Percentiles rank a stretch among this genome's conserved stretches.
phyloP scores from a whole-genome alignment of 2,888 invertebrate species.

The Drosophila limbata region DNA sequence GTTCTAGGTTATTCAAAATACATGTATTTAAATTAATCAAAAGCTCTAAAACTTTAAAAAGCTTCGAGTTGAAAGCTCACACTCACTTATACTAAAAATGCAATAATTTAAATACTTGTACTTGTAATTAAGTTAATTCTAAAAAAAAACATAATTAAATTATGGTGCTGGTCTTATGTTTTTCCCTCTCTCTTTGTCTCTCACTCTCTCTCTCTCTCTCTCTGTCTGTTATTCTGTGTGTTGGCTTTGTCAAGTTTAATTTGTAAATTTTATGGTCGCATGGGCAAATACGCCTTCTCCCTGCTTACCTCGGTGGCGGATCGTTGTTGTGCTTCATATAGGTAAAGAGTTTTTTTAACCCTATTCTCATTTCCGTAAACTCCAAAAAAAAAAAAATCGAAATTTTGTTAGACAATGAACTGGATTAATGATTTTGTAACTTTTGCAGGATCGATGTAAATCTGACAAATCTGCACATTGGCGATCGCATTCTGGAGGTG shows the following conservation, averaged over 20 bases:
- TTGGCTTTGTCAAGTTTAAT: slow-evolving; percentile 61
- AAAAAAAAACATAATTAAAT: not conserved
- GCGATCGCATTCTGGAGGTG: slow-evolving; percentile 96
- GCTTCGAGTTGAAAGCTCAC: not conserved
- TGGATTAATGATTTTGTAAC: no score
- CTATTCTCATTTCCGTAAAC: not conserved
- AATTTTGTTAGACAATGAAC: no score
- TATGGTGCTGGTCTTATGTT: slow-evolving; percentile 48
- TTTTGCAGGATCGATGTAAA: slow-evolving; percentile 88
- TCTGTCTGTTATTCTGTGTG: slow-evolving; percentile 26
- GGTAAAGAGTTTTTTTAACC: slow-evolving; percentile 83
- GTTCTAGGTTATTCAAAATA: not conserved
- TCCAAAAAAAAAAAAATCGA: not conserved
- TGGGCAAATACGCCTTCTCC: slow-evolving; percentile 89
- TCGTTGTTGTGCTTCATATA: slow-evolving; percentile 90
- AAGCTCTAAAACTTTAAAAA: not conserved
- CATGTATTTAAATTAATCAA: not conserved
- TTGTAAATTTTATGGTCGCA: slow-evolving; percentile 89
- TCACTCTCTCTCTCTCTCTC: slow-evolving; percentile 9
- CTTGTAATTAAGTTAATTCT: not conserved
- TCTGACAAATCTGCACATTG: slow-evolving; percentile 93
- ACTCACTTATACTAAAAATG: not conserved
- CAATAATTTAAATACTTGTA: not conserved
- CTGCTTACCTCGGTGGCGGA: slow-evolving; percentile 90
- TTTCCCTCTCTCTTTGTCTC: slow-evolving; percentile 7